A percentile compares a stretch with the other conserved stretches of the same genome.
phyloP scores from a whole-genome alignment of 2,888 invertebrate species.

The Choreutis nemorana region DNA sequence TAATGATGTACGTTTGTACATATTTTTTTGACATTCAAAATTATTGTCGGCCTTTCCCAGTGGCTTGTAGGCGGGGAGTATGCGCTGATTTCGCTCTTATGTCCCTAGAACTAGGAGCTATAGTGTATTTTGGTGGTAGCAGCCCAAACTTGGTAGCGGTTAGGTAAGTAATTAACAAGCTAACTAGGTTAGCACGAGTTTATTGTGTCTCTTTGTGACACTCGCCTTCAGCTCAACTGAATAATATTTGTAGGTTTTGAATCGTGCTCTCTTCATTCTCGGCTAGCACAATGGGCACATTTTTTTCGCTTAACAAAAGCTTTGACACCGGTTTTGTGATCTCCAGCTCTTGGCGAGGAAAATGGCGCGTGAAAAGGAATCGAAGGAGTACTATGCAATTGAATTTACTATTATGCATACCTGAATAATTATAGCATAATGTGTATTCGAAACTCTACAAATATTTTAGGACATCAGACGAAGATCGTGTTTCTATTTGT shows the following conservation, averaged over 20 bases:
- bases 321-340: slow-evolving; percentile 20
- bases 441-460: neutral
- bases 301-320: slow-evolving; percentile 18
- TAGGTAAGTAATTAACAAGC: slow-evolving; percentile 33
- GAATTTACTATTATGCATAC: too few relatives aligned
- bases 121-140: slow-evolving; percentile 17
- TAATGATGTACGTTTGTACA: slow-evolving; percentile 17
- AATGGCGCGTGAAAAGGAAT: too few relatives aligned
- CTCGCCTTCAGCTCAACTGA: slow-evolving; percentile 23
- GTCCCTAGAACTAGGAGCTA: slow-evolving; percentile 16
- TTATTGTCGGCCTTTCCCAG: slow-evolving; percentile 17
- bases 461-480: too few relatives aligned
- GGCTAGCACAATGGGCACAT: slow-evolving; percentile 22
- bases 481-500: too few relatives aligned
- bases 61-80: slow-evolving; percentile 12
- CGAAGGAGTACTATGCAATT: too few relatives aligned
- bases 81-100: slow-evolving; percentile 2
- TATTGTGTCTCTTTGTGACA: slow-evolving; percentile 31
- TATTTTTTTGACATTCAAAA: slow-evolving; percentile 17
- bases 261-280: slow-evolving; percentile 27
- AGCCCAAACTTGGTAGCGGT: slow-evolving; percentile 13
- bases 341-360: slow-evolving; percentile 10
- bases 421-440: too few relatives aligned
- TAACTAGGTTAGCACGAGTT: slow-evolving; percentile 35
- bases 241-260: slow-evolving; percentile 32